phyloP scores from a whole-genome alignment of 2,113 vertebrate species.

The Bufo gargarizans region DNA sequence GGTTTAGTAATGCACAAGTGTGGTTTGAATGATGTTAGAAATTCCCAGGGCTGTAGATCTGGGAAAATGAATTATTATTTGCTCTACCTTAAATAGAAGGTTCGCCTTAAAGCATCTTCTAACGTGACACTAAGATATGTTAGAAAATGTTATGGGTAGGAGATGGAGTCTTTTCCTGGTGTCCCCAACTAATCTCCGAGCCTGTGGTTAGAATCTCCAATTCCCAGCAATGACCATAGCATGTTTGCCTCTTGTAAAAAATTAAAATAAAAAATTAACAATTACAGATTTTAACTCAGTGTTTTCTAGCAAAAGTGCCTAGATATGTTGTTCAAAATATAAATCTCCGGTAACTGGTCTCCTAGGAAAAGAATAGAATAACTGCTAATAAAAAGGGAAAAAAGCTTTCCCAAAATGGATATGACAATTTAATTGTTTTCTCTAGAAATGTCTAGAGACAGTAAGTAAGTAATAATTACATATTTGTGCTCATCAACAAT shows the following conservation, averaged over 20 bases:
- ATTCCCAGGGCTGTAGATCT: conserved; percentile 24
- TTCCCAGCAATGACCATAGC: background rate
- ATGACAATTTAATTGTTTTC: no score
- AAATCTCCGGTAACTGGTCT: no score
- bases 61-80: conserved; percentile 15
- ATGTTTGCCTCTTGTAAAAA: background rate
- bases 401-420: no score
- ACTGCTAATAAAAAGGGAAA: no score
- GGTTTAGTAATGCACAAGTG: background rate
- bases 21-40: background rate
- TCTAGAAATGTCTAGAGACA: no score
- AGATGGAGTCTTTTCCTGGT: background rate
- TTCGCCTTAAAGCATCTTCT: background rate
- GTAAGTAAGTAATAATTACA: no score
- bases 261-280: no score
- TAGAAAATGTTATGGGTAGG: background rate
- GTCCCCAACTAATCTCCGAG: background rate
- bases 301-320: no score
- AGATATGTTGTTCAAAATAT: no score
- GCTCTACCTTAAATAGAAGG: background rate
- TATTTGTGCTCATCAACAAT: no score
- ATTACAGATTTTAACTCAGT: no score
- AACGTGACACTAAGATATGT: background rate
- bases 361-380: no score
- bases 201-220: background rate